Conservation (phyloP, 2,888 invertebrate species). For the Endomychus coccineus region DNA sequence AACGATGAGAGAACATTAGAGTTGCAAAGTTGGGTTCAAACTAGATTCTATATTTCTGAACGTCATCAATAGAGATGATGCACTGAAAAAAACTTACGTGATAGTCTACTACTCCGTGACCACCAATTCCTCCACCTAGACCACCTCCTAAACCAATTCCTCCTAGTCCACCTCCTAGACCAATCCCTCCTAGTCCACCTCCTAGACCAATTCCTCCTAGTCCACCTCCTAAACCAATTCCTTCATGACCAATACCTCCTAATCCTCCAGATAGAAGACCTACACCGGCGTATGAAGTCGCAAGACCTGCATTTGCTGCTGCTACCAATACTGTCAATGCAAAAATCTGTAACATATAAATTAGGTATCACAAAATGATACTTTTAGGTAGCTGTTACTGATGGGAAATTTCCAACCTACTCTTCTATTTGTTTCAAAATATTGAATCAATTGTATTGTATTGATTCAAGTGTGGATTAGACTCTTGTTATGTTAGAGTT, state of each 20-base stretch:
- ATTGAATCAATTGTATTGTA: no score
- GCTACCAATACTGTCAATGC: not conserved
- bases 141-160: not conserved
- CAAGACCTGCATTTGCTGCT: constrained; percentile 1
- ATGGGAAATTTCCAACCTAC: not conserved
- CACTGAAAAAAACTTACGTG: constrained; percentile 3
- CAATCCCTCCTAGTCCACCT: constrained; percentile 6
- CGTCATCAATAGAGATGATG: no score
- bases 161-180: constrained; percentile 7
- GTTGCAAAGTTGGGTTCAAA: no score
- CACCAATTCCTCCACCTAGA: not conserved
- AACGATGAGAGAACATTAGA: no score
- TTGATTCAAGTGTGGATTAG: no score
- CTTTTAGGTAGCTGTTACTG: not conserved
- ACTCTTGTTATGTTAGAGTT: no score
- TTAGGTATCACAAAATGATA: not conserved
- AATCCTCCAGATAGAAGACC: constrained; percentile 4
- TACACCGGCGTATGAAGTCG: not conserved
- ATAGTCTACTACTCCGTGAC: constrained; percentile 3
- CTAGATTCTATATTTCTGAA: no score
- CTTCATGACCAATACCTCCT: constrained; percentile 6
- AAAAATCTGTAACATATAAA: constrained; percentile 1
- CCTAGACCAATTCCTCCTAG: not conserved
- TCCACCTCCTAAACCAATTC: not conserved
- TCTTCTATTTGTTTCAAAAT: no score